These are phyloP conservation scores for Perithous albicinctus DNA, from an alignment of 2,888 invertebrate species.

Conservation along the genomic window DNA sequence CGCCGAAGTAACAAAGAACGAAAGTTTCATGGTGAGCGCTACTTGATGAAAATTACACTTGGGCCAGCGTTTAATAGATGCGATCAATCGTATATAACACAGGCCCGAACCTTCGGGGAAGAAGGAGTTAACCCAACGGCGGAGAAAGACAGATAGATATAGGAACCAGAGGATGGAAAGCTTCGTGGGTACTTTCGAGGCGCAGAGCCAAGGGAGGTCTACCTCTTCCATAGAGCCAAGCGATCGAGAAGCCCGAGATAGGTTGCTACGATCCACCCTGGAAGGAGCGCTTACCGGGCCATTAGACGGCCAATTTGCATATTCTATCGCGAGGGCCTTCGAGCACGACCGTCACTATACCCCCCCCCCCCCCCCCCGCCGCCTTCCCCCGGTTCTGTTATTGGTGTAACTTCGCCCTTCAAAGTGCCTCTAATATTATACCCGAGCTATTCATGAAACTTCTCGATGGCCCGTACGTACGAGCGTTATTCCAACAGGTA, in stretches of 20 bases:
- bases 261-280: constrained; percentile 54
- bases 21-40: constrained; percentile 19
- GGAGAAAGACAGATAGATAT: constrained; percentile 23
- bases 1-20: not conserved
- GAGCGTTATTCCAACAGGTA: constrained; percentile 71
- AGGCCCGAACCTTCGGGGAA: constrained; percentile 32
- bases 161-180: constrained; percentile 34
- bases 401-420: constrained; percentile 76
- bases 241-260: constrained; percentile 56
- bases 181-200: constrained; percentile 47
- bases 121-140: constrained; percentile 10
- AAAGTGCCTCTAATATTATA: constrained; percentile 76
- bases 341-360: constrained; percentile 52
- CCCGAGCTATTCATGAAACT: constrained; percentile 74
- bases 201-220: constrained; percentile 45
- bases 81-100: constrained; percentile 35
- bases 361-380: no score
- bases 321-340: constrained; percentile 71
- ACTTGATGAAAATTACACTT: constrained; percentile 57
- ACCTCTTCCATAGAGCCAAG: constrained; percentile 31
- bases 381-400: constrained; percentile 75
- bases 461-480: constrained; percentile 65
- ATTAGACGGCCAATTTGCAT: constrained; percentile 77
- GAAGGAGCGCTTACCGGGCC: constrained; percentile 71
- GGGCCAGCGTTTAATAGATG: constrained; percentile 16